phyloP scores from a whole-genome alignment of 2,888 invertebrate genomes.

The Mantis religiosa region DNA sequence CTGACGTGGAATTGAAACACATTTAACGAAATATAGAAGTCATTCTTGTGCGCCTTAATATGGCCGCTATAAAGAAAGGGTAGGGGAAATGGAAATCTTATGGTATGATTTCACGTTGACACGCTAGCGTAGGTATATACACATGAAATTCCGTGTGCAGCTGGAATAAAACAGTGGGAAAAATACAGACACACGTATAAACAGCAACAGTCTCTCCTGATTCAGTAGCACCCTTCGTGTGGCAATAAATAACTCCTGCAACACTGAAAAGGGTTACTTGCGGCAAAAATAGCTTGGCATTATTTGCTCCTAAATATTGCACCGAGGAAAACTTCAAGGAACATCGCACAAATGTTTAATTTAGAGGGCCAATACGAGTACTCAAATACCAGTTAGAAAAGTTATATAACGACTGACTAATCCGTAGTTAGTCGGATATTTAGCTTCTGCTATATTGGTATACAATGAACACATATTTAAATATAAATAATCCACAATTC shows the following conservation, averaged over 20 bases:
- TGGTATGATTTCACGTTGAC: background rate
- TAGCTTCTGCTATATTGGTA: too few relatives aligned
- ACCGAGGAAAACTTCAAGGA: background rate
- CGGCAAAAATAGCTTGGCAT: background rate
- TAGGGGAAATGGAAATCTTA: background rate
- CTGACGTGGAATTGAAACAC: background rate
- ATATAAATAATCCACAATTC: too few relatives aligned
- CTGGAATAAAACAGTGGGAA: background rate
- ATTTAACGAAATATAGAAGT: constrained; percentile 8
- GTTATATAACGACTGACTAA: too few relatives aligned
- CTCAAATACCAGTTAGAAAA: too few relatives aligned
- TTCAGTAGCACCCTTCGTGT: background rate
- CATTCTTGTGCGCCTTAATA: constrained; percentile 2
- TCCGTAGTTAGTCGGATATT: too few relatives aligned
- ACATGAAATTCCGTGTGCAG: constrained; percentile 4
- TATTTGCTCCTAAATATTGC: background rate
- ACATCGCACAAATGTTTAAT: background rate
- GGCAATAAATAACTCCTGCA: background rate
- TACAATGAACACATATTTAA: too few relatives aligned
- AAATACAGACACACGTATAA: background rate
- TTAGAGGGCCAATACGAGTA: background rate
- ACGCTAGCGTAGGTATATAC: background rate
- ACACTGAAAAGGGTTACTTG: background rate
- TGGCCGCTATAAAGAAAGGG: background rate
- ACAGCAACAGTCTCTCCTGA: background rate